These are phyloP conservation scores for Tyto alba DNA, from an alignment of 2,113 vertebrate genomes.

Conservation along the genomic window DNA sequence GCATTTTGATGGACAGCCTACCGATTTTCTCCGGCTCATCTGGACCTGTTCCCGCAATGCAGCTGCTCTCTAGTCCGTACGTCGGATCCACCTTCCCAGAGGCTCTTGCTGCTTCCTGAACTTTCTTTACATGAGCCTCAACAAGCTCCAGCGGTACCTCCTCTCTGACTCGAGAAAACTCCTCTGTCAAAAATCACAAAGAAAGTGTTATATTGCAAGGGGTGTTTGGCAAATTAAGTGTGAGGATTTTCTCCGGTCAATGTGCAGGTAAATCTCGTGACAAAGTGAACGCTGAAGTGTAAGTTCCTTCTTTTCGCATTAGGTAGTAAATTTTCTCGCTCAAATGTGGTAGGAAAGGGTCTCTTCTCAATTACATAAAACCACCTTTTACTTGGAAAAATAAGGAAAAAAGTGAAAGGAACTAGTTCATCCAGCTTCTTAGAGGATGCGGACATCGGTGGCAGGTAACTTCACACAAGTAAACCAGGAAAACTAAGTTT, in stretches of 20 bases:
- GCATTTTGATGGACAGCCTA: not conserved
- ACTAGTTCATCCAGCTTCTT: not conserved
- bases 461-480: not conserved
- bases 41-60: slow-evolving; percentile 89
- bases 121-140: slow-evolving; percentile 96
- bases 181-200: slow-evolving; percentile 77
- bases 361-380: not conserved
- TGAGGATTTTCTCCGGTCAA: fast-evolving
- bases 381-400: not conserved
- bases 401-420: not conserved
- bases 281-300: not conserved
- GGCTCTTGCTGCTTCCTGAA: slow-evolving; percentile 88
- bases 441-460: fast-evolving
- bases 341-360: not conserved
- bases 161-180: slow-evolving; percentile 93
- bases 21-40: slow-evolving; percentile 90
- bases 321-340: not conserved
- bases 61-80: slow-evolving; percentile 91
- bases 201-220: fast-evolving
- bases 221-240: fast-evolving
- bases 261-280: fast-evolving
- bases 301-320: fast-evolving
- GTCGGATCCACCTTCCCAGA: slow-evolving; percentile 92
- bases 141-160: slow-evolving; percentile 93
- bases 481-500: not conserved